Percentiles rank a stretch among this genome's conserved stretches.
phyloP scores from a whole-genome alignment of 2,797 vertebrate genomes.

The Muscicapa comitata region DNA sequence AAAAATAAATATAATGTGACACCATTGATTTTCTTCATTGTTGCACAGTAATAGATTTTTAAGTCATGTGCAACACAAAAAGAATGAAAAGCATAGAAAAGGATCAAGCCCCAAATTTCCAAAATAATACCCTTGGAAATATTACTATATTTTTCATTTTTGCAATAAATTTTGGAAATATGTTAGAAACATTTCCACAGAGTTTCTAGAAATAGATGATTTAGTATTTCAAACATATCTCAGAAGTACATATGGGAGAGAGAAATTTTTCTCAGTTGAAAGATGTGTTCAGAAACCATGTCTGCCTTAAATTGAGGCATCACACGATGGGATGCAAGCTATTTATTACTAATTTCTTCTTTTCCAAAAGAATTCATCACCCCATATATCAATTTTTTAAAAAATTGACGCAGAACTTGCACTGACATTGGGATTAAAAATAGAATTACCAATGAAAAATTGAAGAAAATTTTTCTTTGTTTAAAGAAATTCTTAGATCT shows the following conservation, averaged over 20 bases:
- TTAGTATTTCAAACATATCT: background rate
- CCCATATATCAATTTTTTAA: background rate
- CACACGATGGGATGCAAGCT: background rate
- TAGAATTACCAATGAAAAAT: background rate
- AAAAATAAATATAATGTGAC: background rate
- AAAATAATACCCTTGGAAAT: background rate
- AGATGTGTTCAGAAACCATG: background rate
- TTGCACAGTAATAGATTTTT: background rate
- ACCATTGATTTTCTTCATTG: background rate
- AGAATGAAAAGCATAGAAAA: background rate
- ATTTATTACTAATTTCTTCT: background rate
- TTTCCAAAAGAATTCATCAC: background rate
- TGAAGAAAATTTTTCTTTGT: background rate
- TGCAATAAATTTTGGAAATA: background rate
- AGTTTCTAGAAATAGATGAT: background rate
- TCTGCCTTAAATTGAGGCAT: background rate
- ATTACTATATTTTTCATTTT: background rate
- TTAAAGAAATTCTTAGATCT: background rate
- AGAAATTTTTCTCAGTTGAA: background rate
- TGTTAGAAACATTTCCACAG: background rate
- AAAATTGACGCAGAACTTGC: background rate
- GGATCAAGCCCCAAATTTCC: fast-evolving
- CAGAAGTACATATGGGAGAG: background rate
- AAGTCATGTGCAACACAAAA: background rate
- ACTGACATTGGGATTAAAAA: background rate